These are phyloP conservation scores for Penaeus vannamei DNA, from an alignment of 1,140 invertebrate species.

Conservation along the genomic window DNA sequence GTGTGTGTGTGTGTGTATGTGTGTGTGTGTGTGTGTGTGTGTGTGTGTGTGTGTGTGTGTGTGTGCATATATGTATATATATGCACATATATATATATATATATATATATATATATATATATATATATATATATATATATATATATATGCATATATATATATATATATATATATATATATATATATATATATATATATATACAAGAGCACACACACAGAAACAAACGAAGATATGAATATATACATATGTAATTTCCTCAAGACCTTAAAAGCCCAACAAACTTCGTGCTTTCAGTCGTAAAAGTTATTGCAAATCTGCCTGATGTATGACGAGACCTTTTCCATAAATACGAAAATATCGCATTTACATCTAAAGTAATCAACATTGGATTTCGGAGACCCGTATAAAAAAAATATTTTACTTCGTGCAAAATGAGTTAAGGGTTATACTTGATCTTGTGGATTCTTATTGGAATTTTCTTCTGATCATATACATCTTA, in stretches of 20 bases:
- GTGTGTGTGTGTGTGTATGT: background rate
- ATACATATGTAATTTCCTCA: background rate
- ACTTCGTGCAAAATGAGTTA: no score
- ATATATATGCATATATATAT: constrained; percentile 29
- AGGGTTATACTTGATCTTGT: no score
- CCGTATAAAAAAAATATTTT: no score
- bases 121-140: constrained; percentile 29
- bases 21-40: background rate
- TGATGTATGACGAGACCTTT: background rate
- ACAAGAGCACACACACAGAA: background rate
- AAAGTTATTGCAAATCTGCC: background rate
- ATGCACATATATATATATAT: background rate
- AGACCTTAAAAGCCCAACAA: background rate
- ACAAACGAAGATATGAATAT: background rate
- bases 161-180: constrained; percentile 30
- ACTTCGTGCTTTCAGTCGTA: background rate
- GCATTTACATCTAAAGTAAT: no score
- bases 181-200: constrained; percentile 4
- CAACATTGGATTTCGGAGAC: no score
- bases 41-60: background rate
- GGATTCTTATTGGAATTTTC: no score
- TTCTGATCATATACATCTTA: no score
- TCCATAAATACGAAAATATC: background rate
- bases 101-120: constrained; percentile 27
- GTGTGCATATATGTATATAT: background rate